A percentile compares a stretch with the other conserved stretches of the same genome.
phyloP scores from a whole-genome alignment of 2,797 vertebrate genomes.

The Zalophus californianus region DNA sequence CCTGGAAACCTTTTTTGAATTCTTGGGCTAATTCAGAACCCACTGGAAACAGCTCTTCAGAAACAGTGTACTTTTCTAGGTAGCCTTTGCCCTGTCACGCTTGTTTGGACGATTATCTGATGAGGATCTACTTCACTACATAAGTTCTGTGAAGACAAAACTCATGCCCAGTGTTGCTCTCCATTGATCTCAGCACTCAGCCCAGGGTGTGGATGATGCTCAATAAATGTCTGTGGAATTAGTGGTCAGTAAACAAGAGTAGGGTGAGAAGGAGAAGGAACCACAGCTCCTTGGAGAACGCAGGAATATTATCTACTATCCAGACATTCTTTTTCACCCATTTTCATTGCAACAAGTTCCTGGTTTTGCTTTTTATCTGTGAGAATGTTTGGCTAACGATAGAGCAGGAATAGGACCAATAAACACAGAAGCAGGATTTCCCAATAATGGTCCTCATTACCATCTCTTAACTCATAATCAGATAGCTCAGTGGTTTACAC shows the following conservation, averaged over 20 bases:
- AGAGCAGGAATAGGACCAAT: background rate
- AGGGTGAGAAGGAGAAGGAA: background rate
- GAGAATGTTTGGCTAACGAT: background rate
- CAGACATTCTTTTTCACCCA: background rate
- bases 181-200: too few relatives aligned
- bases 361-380: background rate
- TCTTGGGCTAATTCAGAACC: background rate
- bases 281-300: background rate
- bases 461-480: too few relatives aligned
- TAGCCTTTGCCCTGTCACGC: background rate
- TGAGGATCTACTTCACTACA: background rate
- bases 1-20: background rate
- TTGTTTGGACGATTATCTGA: background rate
- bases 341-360: background rate
- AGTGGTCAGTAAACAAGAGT: background rate
- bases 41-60: background rate
- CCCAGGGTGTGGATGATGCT: accelerated
- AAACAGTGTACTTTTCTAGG: accelerated
- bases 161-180: too few relatives aligned
- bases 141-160: background rate
- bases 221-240: background rate
- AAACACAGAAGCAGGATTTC: background rate
- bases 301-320: too few relatives aligned
- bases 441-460: background rate
- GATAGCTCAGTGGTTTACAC: accelerated